Evolutionary conservation across 2,797 vertebrate genomes (phyloP), one percentile per base, ranked within the genome.

Genomic region (Lacerta bilineata): DNA sequence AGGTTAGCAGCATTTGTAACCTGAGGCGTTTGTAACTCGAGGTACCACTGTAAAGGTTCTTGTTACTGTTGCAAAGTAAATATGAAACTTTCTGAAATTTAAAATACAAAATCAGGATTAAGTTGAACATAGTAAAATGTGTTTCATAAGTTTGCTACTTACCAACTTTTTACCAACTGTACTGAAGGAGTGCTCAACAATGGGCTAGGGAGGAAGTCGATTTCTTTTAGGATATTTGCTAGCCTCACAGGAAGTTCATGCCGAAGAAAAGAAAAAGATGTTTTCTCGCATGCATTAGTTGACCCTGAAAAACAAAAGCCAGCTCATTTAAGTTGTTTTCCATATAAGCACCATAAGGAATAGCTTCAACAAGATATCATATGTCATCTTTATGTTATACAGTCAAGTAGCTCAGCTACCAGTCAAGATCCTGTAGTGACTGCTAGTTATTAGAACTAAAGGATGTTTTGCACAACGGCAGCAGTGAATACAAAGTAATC

Each of bases 161-260:
- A 97, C 97, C 99, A 99, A 95, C 98, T 98, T 91, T 97, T 98
- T 82, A 99, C 98, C 87, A 99, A 95, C 82, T 98, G 98, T 5
- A 99, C 96, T 0, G 99, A 99, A 23, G 98, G 98, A 74, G 98
- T 99, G 86, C 97, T 78, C 4, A 99, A 95, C 76, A 99, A 96
- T 89, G 96, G 98, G 91, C 98, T 98, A 8, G 99, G 99, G 87
- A 99, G 98, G 50, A 98, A 98, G 91, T 99, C 98, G 1, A 99
- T 99, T 96, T 99, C 99, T 88, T 97, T 98, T 97, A 99, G 98
- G 93, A 99, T 99, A 95, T 99, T 99, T 91, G 98, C 98, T 90
- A 99, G 96, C 92, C 99, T 96, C 91, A 99, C 99, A 3, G 99
- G 98, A 95, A 99, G 98, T 90, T 99, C 99, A 95, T 99, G 99